Percentiles rank a stretch among this genome's conserved stretches.
Evolutionary conservation across 2,797 vertebrate species (phyloP).

Genomic region (Salmo trutta): DNA sequence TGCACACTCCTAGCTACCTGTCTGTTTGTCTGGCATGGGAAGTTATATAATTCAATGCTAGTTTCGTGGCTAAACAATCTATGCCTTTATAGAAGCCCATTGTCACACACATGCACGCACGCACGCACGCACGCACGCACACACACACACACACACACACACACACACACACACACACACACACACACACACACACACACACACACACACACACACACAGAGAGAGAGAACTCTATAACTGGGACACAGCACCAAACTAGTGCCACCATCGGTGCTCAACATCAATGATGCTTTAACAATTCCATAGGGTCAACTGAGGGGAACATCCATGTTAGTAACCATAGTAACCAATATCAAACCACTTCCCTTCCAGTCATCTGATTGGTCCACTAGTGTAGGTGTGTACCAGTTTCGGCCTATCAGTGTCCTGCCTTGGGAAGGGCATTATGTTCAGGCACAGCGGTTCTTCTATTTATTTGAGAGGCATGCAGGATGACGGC

Average conservation of each 20-base stretch:
- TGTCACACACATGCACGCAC: conserved; percentile 18
- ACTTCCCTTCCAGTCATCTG: not conserved
- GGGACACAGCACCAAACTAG: conserved; percentile 10
- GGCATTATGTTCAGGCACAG: conserved; percentile 15
- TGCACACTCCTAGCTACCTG: not conserved
- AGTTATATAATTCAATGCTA: not conserved
- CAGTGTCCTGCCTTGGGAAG: not conserved
- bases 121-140: too few species aligned
- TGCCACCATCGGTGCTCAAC: not conserved
- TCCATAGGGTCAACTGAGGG: conserved; percentile 6
- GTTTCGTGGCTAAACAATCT: not conserved
- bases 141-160: conserved; percentile 23
- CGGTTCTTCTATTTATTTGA: conserved; percentile 22
- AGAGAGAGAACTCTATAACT: too few species aligned
- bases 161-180: conserved; percentile 5
- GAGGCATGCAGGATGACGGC: conserved; percentile 40
- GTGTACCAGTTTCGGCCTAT: not conserved
- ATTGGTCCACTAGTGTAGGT: not conserved
- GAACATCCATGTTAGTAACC: conserved; percentile 3
- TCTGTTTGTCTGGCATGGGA: not conserved
- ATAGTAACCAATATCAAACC: not conserved
- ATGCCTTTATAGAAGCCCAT: not conserved
- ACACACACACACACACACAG: conserved; percentile 3
- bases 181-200: not conserved
- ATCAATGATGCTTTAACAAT: conserved; percentile 6